phyloP scores from a whole-genome alignment of 2,113 vertebrate genomes.

The Tychaedon coryphoeus region DNA sequence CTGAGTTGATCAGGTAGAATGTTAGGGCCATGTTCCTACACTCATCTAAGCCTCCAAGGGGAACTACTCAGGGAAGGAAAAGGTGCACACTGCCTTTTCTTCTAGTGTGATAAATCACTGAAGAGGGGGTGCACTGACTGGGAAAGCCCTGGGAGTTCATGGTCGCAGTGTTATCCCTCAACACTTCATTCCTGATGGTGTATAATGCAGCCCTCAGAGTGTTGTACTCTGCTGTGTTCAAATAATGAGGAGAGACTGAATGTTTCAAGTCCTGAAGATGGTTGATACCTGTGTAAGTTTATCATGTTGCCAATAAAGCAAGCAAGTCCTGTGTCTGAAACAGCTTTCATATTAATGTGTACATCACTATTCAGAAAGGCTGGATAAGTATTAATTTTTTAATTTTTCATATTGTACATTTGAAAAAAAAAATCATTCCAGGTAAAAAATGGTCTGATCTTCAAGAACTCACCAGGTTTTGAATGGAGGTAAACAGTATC shows the following conservation, averaged over 20 bases:
- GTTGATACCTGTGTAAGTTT: conserved; percentile 39
- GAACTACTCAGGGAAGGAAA: neutral
- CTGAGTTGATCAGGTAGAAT: neutral
- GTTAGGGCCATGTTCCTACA: neutral
- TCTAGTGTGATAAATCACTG: neutral
- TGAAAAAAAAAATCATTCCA: neutral
- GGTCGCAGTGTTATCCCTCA: neutral
- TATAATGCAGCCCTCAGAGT: neutral
- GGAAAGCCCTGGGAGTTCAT: neutral
- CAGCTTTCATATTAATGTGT: conserved; percentile 34
- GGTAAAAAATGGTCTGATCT: neutral
- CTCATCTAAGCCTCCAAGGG: neutral
- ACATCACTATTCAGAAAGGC: conserved; percentile 6
- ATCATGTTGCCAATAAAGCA: conserved; percentile 51
- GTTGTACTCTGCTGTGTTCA: neutral
- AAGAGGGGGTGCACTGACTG: neutral
- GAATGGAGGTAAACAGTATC: neutral
- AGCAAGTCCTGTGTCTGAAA: conserved; percentile 38
- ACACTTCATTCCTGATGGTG: neutral
- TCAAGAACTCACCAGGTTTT: neutral
- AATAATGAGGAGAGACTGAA: conserved; percentile 11
- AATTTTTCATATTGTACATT: neutral
- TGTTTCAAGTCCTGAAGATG: neutral
- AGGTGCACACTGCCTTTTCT: neutral
- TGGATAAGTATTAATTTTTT: conserved; percentile 20